Percentiles rank a stretch among this genome's conserved stretches.
phyloP scores from a whole-genome alignment of 2,888 invertebrate genomes.

The Nymphalis polychloros region DNA sequence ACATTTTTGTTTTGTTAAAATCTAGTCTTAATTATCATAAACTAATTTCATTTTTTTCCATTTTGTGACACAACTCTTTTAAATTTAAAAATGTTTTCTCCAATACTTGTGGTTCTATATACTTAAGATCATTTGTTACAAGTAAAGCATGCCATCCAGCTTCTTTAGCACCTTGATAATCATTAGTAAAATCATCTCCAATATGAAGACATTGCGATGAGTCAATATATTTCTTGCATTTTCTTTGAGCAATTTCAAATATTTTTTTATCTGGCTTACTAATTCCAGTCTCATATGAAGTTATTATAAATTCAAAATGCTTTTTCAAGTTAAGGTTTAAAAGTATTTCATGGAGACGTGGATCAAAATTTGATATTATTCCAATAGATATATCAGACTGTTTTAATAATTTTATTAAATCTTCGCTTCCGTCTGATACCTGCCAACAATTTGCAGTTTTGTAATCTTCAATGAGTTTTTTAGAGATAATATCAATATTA shows the following conservation, averaged over 20 bases:
- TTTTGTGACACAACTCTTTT: conserved; percentile 47
- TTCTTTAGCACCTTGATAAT: conserved; percentile 88
- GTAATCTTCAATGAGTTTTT: conserved; percentile 85
- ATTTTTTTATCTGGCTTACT: conserved; percentile 89
- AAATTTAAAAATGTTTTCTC: conserved; percentile 59
- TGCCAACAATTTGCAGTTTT: conserved; percentile 88
- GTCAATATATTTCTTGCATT: conserved; percentile 64
- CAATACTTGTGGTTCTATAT: conserved; percentile 43
- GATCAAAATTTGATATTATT: conserved; percentile 94
- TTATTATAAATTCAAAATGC: conserved; percentile 90
- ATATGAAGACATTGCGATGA: conserved; percentile 89
- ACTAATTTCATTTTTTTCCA: conserved; percentile 38
- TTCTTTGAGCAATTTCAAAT: conserved; percentile 83
- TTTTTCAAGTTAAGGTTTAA: conserved; percentile 83
- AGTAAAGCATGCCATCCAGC: conserved; percentile 88
- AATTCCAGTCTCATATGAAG: conserved; percentile 87
- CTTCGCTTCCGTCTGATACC: conserved; percentile 82
- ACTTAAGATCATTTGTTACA: conserved; percentile 44
- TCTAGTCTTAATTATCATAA: background rate
- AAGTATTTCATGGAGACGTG: conserved; percentile 87
- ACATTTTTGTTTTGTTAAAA: no score
- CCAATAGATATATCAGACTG: conserved; percentile 81
- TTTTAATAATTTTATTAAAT: conserved; percentile 83
- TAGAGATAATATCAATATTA: conserved; percentile 69
- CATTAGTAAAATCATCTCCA: conserved; percentile 88